Evolutionary conservation across 2,113 vertebrate species (phyloP).

Genomic region (Oryzias javanicus): DNA sequence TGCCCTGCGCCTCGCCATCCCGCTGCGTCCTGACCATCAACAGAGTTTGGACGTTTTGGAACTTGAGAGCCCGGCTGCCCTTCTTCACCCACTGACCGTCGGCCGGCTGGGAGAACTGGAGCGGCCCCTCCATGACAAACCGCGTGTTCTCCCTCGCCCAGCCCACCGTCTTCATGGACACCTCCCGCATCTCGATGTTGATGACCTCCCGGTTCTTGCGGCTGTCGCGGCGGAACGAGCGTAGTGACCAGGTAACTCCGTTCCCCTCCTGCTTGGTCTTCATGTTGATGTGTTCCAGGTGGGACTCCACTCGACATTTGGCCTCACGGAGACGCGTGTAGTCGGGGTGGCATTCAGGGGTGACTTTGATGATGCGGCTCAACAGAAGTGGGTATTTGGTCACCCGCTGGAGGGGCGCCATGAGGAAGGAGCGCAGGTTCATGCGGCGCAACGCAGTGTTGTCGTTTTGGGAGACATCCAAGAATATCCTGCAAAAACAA

Average conservation of each 20-base stretch:
- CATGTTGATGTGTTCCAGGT: slow-evolving; percentile 94
- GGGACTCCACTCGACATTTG: slow-evolving; percentile 89
- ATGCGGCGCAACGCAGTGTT: slow-evolving; percentile 89
- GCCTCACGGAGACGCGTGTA: slow-evolving; percentile 84
- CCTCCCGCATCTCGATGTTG: slow-evolving; percentile 89
- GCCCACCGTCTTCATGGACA: slow-evolving; percentile 85
- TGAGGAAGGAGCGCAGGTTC: slow-evolving; percentile 92
- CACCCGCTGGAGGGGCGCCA: slow-evolving; percentile 89
- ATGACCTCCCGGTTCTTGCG: slow-evolving; percentile 88
- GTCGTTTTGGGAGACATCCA: slow-evolving; percentile 92
- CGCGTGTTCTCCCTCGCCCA: slow-evolving; percentile 86
- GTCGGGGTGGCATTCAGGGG: slow-evolving; percentile 85
- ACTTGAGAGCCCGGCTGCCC: slow-evolving; percentile 89
- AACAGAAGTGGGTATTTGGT: slow-evolving; percentile 90
- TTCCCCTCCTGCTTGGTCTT: slow-evolving; percentile 89
- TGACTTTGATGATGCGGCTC: slow-evolving; percentile 88
- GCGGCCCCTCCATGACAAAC: slow-evolving; percentile 88
- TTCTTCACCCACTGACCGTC: slow-evolving; percentile 91
- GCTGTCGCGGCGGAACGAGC: slow-evolving; percentile 89
- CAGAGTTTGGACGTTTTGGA: slow-evolving; percentile 88
- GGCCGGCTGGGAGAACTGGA: slow-evolving; percentile 86
- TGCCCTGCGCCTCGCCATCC: slow-evolving; percentile 44
- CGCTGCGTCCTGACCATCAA: slow-evolving; percentile 84
- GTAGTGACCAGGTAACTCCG: slow-evolving; percentile 85
- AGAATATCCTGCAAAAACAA: slow-evolving; percentile 82